These are phyloP conservation scores for Albula glossodonta DNA, from an alignment of 2,113 vertebrate species.

Conservation along the genomic window DNA sequence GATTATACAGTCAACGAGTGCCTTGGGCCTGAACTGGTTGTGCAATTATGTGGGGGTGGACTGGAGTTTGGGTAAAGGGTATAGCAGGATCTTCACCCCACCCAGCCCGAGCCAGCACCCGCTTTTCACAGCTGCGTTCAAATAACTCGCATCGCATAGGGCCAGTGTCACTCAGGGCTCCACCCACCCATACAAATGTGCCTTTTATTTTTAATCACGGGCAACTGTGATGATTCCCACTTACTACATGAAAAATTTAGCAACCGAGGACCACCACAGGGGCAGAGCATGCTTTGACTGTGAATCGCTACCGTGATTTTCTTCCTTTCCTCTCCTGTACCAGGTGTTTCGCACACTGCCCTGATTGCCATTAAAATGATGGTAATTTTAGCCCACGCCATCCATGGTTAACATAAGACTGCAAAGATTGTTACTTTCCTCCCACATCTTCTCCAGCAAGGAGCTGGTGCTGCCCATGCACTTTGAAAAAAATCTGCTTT, in stretches of 20 bases:
- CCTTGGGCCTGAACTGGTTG: no score
- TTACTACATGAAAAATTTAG: background rate
- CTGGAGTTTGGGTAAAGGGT: background rate
- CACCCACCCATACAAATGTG: background rate
- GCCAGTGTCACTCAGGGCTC: background rate
- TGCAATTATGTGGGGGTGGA: background rate
- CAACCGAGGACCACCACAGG: background rate
- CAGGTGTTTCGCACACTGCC: background rate
- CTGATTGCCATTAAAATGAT: background rate
- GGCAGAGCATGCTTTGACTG: background rate
- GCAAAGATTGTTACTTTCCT: background rate
- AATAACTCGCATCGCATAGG: background rate
- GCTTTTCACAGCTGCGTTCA: background rate
- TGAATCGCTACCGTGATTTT: background rate
- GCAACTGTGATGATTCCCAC: background rate
- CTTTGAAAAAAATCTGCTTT: constrained; percentile 15
- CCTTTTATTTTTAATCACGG: background rate
- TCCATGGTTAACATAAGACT: background rate
- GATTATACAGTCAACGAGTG: no score
- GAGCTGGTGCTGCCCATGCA: background rate
- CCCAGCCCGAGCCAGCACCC: background rate
- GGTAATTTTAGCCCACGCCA: background rate
- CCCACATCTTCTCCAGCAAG: background rate
- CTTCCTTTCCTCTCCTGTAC: background rate
- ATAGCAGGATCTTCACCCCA: background rate